Evolutionary conservation across 2,888 invertebrate species (phyloP).

Genomic region (Flabesymbios commensalis): DNA sequence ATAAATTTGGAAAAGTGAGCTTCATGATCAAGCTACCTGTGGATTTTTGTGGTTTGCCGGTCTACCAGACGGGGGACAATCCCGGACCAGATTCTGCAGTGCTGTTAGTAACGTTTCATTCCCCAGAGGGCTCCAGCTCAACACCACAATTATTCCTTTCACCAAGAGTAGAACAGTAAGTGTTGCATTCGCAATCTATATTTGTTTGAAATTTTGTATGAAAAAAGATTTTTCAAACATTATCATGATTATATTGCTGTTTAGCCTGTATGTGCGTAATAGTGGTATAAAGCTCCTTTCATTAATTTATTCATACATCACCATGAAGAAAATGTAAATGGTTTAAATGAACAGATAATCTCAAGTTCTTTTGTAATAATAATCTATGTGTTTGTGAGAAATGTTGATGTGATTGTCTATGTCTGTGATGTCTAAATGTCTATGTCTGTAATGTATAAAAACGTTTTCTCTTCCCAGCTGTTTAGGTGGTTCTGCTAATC

Average conservation of each 20-base stretch:
- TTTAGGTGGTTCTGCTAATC: slow-evolving; percentile 60
- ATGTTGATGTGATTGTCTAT: no score
- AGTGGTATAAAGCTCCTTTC: no score
- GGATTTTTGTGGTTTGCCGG: slow-evolving; percentile 70
- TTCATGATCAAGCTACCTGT: slow-evolving; percentile 72
- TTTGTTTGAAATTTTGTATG: neutral
- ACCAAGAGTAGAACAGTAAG: slow-evolving; percentile 64
- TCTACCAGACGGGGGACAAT: slow-evolving; percentile 64
- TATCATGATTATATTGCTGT: no score
- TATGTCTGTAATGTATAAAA: no score
- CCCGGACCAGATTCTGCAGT: slow-evolving; percentile 65
- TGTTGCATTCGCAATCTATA: neutral
- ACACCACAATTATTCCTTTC: slow-evolving; percentile 64
- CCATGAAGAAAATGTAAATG: no score
- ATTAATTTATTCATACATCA: no score
- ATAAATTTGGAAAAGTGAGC: slow-evolving; percentile 65
- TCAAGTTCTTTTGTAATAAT: no score
- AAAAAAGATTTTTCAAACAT: no score
- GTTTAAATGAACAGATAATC: no score
- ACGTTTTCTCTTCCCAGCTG: slow-evolving; percentile 46
- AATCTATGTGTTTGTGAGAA: no score
- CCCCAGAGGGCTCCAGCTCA: slow-evolving; percentile 61
- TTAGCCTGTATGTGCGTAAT: no score
- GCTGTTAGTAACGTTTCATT: slow-evolving; percentile 67
- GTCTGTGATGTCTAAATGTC: no score